Conservation (phyloP, 92 coral and sea anemone genomes). For the Phenganax subtilis region DNA sequence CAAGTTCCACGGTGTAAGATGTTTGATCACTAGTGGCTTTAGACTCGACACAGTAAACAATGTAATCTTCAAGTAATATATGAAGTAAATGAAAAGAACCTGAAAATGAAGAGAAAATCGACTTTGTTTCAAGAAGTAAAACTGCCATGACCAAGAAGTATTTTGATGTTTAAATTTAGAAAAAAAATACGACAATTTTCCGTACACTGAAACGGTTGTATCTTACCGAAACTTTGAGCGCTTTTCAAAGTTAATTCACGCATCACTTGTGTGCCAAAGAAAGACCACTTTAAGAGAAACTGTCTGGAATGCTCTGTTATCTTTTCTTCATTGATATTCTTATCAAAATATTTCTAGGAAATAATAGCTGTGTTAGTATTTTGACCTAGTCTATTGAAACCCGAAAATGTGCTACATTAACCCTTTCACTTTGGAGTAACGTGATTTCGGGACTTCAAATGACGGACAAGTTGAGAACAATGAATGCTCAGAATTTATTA, state of each 20-base stretch:
- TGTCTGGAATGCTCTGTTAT: conserved; percentile 76
- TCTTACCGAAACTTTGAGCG: conserved; percentile 97
- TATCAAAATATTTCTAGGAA: conserved; percentile 36
- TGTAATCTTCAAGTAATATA: conserved; percentile 96
- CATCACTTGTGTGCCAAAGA: conserved; percentile 88
- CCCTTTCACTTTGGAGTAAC: no score
- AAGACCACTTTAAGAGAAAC: conserved; percentile 93
- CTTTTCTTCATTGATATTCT: conserved; percentile 47
- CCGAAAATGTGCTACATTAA: background rate
- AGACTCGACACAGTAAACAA: conserved; percentile 79
- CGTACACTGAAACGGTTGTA: no score
- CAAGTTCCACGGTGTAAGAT: background rate
- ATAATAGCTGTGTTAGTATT: background rate
- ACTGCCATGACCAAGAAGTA: no score
- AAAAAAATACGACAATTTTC: background rate
- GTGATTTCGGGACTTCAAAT: no score
- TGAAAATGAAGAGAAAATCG: conserved; percentile 18
- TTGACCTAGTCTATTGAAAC: no score
- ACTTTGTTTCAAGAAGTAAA: no score
- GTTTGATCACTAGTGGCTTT: conserved; percentile 12
- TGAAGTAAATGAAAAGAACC: conserved; percentile 97
- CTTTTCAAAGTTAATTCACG: conserved; percentile 92
- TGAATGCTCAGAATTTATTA: no score
- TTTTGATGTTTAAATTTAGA: background rate
- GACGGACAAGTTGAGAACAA: no score